Percentiles rank a stretch among this genome's conserved stretches.
These are phyloP conservation scores for Eupsittula cactorum DNA, from an alignment of 2,113 vertebrate species.

Conservation along the genomic window DNA sequence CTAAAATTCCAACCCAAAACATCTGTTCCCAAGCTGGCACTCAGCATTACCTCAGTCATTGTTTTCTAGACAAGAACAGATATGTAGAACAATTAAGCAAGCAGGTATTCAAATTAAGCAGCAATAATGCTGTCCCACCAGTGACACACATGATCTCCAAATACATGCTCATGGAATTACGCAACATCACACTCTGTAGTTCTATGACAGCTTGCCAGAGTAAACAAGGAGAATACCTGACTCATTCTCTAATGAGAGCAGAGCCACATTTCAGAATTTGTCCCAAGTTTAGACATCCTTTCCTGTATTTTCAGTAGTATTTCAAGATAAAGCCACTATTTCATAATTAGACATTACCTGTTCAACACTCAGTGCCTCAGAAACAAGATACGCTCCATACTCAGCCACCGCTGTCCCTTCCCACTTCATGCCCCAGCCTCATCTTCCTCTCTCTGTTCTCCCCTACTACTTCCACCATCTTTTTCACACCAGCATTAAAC, in stretches of 20 bases:
- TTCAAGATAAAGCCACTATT: background rate
- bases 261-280: background rate
- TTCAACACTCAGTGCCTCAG: background rate
- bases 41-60: background rate
- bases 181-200: background rate
- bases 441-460: background rate
- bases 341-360: background rate
- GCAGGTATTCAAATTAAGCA: background rate
- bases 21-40: background rate
- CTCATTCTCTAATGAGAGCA: constrained; percentile 1
- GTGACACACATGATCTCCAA: background rate
- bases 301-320: background rate
- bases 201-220: constrained; percentile 1
- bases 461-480: background rate
- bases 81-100: background rate
- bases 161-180: constrained; percentile 10
- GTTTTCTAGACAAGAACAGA: background rate
- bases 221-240: constrained; percentile 56
- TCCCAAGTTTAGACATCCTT: background rate
- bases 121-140: background rate
- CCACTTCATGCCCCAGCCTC: background rate
- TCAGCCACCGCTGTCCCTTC: background rate
- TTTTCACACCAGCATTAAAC: background rate
- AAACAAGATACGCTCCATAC: background rate
- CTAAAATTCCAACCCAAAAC: background rate